Percentiles rank a stretch among this genome's conserved stretches.
phyloP scores from a whole-genome alignment of 2,888 invertebrate genomes.

The Ectemnius continuus region DNA sequence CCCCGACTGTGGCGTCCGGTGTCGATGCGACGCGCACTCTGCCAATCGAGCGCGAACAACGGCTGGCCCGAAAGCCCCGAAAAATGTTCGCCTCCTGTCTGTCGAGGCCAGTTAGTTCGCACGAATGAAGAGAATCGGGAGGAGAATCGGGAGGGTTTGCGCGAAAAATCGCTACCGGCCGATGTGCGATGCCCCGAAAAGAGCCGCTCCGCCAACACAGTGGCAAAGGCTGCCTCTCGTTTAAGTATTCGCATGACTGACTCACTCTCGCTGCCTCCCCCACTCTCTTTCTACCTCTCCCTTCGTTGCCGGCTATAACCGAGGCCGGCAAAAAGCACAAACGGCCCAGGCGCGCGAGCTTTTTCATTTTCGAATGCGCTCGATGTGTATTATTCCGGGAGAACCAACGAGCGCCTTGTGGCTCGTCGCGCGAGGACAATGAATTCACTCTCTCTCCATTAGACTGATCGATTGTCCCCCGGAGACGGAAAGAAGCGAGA shows the following conservation, averaged over 20 bases:
- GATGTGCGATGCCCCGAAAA: conserved; percentile 26
- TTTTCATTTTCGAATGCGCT: conserved; percentile 62
- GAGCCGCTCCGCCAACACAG: conserved; percentile 49
- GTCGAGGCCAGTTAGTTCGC: not conserved
- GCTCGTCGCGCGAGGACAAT: not conserved
- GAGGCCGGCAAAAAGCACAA: not conserved
- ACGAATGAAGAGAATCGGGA: conserved; percentile 4
- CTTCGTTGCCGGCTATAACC: too few relatives aligned
- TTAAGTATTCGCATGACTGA: conserved; percentile 62
- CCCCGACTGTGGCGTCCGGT: not conserved
- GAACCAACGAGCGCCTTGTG: conserved; percentile 32
- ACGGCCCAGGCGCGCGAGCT: conserved; percentile 34
- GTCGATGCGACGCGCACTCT: not conserved
- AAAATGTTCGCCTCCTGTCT: conserved; percentile 1
- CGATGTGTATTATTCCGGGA: conserved; percentile 63
- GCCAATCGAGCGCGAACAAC: not conserved
- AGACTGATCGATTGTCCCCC: not conserved
- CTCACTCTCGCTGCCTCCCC: not conserved
- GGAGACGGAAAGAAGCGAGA: not conserved
- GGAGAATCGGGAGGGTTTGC: conserved; percentile 25
- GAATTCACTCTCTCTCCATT: not conserved
- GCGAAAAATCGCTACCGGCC: conserved; percentile 23
- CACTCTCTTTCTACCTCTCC: too few relatives aligned
- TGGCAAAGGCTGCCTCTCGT: conserved; percentile 58
- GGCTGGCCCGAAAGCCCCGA: too few relatives aligned